Conservation (phyloP, 2,113 vertebrate genomes). For the Indicator maculatus region DNA sequence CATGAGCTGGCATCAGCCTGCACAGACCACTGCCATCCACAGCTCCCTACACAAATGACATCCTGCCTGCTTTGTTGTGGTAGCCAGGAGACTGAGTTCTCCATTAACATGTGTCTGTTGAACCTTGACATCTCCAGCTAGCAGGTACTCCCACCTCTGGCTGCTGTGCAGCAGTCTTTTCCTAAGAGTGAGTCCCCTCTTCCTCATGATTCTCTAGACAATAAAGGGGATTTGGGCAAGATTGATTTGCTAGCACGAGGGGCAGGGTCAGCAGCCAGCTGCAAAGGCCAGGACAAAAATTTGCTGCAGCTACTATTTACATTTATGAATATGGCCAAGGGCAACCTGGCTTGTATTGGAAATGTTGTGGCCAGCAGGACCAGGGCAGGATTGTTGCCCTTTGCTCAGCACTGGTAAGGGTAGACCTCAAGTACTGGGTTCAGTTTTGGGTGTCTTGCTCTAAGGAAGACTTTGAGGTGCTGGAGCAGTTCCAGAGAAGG, state of each 20-base stretch:
- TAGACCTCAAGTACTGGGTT: too few species aligned
- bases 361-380: too few species aligned
- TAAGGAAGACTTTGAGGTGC: too few species aligned
- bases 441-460: not conserved
- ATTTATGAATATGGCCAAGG: not conserved
- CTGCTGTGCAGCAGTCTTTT: not conserved
- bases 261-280: not conserved
- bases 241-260: not conserved
- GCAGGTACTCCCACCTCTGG: slow-evolving; percentile 4
- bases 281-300: not conserved
- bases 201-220: not conserved
- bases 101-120: not conserved
- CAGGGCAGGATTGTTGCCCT: too few species aligned
- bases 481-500: too few species aligned
- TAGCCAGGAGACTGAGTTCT: slow-evolving; percentile 14
- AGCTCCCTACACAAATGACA: slow-evolving; percentile 16
- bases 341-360: too few species aligned
- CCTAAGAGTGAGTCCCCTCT: not conserved
- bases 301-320: not conserved
- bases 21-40: not conserved
- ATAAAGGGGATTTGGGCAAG: not conserved
- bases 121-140: slow-evolving; percentile 1
- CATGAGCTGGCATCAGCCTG: not conserved
- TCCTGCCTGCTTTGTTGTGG: slow-evolving; percentile 21
- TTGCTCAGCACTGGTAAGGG: too few species aligned